Percentiles rank a stretch among this genome's conserved stretches.
phyloP scores from a whole-genome alignment of 2,113 vertebrate genomes.

The Nibea coibor region DNA sequence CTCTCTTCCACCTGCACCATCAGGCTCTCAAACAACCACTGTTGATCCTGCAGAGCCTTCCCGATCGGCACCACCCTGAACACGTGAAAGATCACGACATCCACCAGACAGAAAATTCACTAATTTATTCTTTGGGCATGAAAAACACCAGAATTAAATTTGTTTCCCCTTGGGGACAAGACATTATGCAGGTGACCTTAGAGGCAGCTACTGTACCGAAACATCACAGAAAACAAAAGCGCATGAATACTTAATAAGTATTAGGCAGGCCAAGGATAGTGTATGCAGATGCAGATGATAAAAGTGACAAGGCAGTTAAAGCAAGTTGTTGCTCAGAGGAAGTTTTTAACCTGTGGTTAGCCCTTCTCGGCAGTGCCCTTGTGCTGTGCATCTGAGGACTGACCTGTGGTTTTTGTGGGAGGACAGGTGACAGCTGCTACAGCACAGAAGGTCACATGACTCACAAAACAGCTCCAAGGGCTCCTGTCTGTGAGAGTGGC shows the following conservation, averaged over 20 bases:
- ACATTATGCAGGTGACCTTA: slow-evolving; percentile 78
- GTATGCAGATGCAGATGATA: slow-evolving; percentile 74
- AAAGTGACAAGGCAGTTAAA: slow-evolving; percentile 74
- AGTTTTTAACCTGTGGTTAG: slow-evolving; percentile 70
- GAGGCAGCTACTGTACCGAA: slow-evolving; percentile 63
- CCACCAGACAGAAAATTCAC: slow-evolving; percentile 48
- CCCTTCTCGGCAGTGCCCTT: slow-evolving; percentile 68
- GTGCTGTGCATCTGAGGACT: slow-evolving; percentile 70
- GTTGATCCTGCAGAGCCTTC: slow-evolving; percentile 85
- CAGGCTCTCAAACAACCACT: slow-evolving; percentile 85
- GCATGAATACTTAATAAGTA: slow-evolving; percentile 73
- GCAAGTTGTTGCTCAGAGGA: slow-evolving; percentile 47
- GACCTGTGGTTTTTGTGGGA: slow-evolving; percentile 87
- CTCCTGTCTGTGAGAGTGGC: slow-evolving; percentile 86
- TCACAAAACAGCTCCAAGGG: slow-evolving; percentile 87
- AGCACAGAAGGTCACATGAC: slow-evolving; percentile 87
- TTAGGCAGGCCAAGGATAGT: slow-evolving; percentile 69
- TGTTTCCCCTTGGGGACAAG: slow-evolving; percentile 52
- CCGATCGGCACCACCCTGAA: slow-evolving; percentile 81
- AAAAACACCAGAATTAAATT: slow-evolving; percentile 67
- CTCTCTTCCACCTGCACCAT: slow-evolving; percentile 85
- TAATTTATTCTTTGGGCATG: slow-evolving; percentile 59
- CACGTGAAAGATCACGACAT: slow-evolving; percentile 45
- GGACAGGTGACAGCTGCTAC: slow-evolving; percentile 88
- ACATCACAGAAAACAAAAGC: slow-evolving; percentile 74